Evolutionary conservation across 2,113 vertebrate species (phyloP), one percentile per base, ranked within the genome.

Genomic region (Albula goreensis): DNA sequence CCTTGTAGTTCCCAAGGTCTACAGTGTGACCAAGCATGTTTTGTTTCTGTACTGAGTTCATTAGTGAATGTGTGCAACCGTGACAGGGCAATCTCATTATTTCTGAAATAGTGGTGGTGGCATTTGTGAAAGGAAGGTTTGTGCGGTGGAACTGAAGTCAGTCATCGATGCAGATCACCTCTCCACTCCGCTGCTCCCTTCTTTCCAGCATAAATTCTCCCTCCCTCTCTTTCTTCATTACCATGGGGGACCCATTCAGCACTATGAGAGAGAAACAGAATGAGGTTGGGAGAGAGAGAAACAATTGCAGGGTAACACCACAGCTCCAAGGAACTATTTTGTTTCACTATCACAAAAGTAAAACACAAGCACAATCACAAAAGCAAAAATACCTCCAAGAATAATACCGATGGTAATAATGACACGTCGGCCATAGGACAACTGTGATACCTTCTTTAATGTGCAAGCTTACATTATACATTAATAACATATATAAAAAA

Each of bases 401-500:
- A 66, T 66, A 19, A 74, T 74, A 31, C 70, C 70, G 31, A 74
- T 74, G 70, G 12, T 56, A 56, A 22, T 19, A 70, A 22, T 70
- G 66, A 0, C 80, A 83, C 11, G 57, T n/a, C 60, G 7, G 10
- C 49, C 50, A 15, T 50, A 82, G 3, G 25, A 13, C 22, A 85
- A 56, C 77, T 78, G 31, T 85, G 83, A 77, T 77, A 86, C 83
- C 77, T 83, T 80, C n/a, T 94, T 93, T 94, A 95, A 92, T 94
- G 88, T 87, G 83, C 87, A 89, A 91, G 83, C 83, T 91, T 91
- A 89, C 89, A 89, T 74, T 92, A 90, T 85, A 85, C 84, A 85
- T 80, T 85, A 56, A 85, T 78, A 81, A 80, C 80, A 50, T 87
- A 93, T 90, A 89, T 80, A 85, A 90, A 90, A 88, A 85, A 83